Conservation (phyloP, 92 coral and sea anemone genomes). For the Porites evermanni region DNA sequence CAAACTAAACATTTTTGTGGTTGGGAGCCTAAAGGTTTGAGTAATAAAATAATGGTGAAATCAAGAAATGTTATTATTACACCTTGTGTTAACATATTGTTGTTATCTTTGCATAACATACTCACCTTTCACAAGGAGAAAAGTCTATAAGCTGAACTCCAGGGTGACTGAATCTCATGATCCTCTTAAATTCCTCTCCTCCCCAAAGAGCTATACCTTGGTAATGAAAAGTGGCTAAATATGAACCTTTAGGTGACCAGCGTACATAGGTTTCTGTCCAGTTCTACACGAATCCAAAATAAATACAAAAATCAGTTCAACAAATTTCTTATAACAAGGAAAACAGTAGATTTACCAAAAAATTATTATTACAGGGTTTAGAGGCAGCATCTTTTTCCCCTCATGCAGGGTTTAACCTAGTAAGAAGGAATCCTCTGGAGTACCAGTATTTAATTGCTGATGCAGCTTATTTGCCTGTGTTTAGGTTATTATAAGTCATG, state of each 20-base stretch:
- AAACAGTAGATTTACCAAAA: no score
- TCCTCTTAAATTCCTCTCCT: conserved; percentile 91
- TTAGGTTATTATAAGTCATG: no score
- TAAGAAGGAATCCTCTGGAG: no score
- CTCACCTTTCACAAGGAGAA: conserved; percentile 99
- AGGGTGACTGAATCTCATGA: conserved; percentile 93
- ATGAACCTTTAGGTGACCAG: conserved; percentile 97
- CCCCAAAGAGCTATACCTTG: conserved; percentile 99
- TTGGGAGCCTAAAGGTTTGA: no score
- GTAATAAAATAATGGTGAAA: no score
- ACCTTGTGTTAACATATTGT: background rate
- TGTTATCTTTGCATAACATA: background rate
- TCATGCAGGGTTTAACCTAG: no score
- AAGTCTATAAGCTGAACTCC: conserved; percentile 99
- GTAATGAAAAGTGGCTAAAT: conserved; percentile 91
- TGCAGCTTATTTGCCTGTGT: no score
- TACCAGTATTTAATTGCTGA: no score
- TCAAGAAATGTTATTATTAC: no score
- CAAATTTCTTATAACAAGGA: background rate
- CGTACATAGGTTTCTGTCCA: conserved; percentile 99
- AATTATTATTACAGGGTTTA: no score
- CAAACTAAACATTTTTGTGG: no score
- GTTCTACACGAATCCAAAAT: conserved; percentile 50
- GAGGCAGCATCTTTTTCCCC: no score
- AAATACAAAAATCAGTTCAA: background rate